Base-by-base conservation (phyloP, 2,113 vertebrate genomes). In the Monopterus albus region DNA sequence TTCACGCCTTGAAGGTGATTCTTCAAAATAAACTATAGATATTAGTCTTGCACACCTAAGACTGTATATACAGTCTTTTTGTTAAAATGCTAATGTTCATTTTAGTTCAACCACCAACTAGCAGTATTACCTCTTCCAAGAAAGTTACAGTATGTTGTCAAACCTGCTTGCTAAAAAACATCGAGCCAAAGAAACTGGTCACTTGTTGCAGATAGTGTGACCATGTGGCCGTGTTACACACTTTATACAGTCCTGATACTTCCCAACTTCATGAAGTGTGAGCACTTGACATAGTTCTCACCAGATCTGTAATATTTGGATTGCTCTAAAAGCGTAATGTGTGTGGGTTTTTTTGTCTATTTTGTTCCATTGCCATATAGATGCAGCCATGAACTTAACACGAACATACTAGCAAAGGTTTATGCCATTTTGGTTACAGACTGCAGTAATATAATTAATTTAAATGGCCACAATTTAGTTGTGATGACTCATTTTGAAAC, bases 151-250 rank as follows among this genome's bases (percentile, higher is more conserved):
- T n/a, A 9, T 40, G 14, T 59, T 59, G 29, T 43, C n/a, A 40
- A 12, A 50, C 11, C 20, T 60, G 2, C 23, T 40, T 62, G 1
- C 47, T 51, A 5, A 25, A 67, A 49, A 35, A 28, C 15, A 7
- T 43, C 59, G 9, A n/a, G 57, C 25, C 14, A 29, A 56, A 67
- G 18, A 12, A n/a, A 9, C 15, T 29, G 5, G 2, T 14, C 36
- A n/a, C 71, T 33, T 40, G 14, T 53, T 52, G n/a, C 23, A 51
- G 51, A 51, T 47, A 75, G 46, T 40, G 31, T 64, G 64, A 35
- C 56, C 35, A 1, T 71, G 75, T 78, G 72, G 82, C 7, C 23
- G 58, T 56, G 50, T 51, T n/a, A 20, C 10, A 39, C 2, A 20
- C 2, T 11, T 45, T 9, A 20, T 29, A 42, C 28, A 35, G 7